Conservation (phyloP, 2,888 invertebrate species). For the Chymomyza fuscimana region DNA sequence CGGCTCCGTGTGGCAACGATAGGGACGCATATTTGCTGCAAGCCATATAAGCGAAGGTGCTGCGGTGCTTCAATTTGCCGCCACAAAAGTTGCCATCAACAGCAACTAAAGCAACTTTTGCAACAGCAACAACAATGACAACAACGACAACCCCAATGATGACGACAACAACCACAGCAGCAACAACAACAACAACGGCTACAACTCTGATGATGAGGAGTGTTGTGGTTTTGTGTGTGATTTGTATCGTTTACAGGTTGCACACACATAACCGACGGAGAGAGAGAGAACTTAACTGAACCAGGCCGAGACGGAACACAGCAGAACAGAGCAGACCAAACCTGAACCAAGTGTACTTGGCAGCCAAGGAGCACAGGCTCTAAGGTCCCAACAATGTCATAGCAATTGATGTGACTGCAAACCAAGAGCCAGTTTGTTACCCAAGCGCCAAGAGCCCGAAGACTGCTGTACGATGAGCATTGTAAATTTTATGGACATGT, state of each 20-base stretch:
- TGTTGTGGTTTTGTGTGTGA: slow-evolving; percentile 59
- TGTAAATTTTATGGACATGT: neutral
- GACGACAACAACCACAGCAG: slow-evolving; percentile 23
- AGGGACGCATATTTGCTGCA: slow-evolving; percentile 70
- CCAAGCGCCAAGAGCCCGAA: neutral
- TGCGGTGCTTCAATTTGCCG: slow-evolving; percentile 68
- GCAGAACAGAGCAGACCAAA: slow-evolving; percentile 2
- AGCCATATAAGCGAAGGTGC: slow-evolving; percentile 69
- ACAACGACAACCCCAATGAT: slow-evolving; percentile 7
- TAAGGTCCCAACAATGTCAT: slow-evolving; percentile 8
- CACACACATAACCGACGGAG: neutral
- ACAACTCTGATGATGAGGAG: slow-evolving; percentile 5
- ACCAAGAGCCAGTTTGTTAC: neutral
- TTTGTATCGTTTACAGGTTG: slow-evolving; percentile 69
- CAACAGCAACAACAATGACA: slow-evolving; percentile 5
- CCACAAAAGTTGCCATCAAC: slow-evolving; percentile 58
- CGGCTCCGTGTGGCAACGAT: slow-evolving; percentile 32
- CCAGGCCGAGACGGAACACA: slow-evolving; percentile 4
- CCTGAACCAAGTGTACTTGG: slow-evolving; percentile 16
- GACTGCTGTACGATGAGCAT: neutral
- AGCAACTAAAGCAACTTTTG: slow-evolving; percentile 30
- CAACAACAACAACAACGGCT: slow-evolving; percentile 12
- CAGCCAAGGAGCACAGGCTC: slow-evolving; percentile 34
- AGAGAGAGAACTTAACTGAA: neutral
- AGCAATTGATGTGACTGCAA: slow-evolving; percentile 20